Evolutionary conservation across 1,140 invertebrate genomes (phyloP).

Genomic region (Listronotus bonariensis): DNA sequence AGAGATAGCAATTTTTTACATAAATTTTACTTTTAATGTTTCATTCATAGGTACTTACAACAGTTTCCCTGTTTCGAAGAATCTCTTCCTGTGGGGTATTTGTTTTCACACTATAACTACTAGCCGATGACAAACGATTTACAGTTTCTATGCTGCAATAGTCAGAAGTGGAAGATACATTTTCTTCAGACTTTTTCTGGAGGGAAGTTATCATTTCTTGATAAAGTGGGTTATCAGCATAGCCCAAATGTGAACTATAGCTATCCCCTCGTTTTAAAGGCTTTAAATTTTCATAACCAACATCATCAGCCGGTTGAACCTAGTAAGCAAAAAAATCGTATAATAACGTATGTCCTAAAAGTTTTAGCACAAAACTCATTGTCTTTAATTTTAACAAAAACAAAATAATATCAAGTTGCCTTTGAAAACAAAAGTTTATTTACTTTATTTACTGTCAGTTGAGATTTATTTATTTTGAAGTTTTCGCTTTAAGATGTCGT

Average conservation of each 20-base stretch:
- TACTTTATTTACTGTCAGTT: too few species aligned
- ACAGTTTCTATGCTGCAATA: constrained; percentile 76
- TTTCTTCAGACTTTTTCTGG: constrained; percentile 66
- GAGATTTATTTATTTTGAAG: too few species aligned
- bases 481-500: too few species aligned
- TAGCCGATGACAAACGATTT: constrained; percentile 61
- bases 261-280: constrained; percentile 54
- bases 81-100: constrained; percentile 54
- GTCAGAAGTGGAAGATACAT: constrained; percentile 71
- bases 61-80: constrained; percentile 38
- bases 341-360: too few species aligned
- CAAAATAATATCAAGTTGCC: too few species aligned
- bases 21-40: too few species aligned
- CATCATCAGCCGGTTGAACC: constrained; percentile 21
- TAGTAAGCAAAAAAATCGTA: not conserved
- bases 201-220: constrained; percentile 58
- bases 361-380: too few species aligned
- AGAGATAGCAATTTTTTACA: too few species aligned
- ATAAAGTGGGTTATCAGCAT: constrained; percentile 63
- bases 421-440: too few species aligned
- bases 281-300: constrained; percentile 16
- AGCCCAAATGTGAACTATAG: constrained; percentile 64
- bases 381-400: too few species aligned
- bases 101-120: constrained; percentile 56
- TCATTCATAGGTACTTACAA: constrained; percentile 15